Base-by-base conservation (phyloP, 2,113 vertebrate genomes). In the Hippocampus guttulatus region DNA sequence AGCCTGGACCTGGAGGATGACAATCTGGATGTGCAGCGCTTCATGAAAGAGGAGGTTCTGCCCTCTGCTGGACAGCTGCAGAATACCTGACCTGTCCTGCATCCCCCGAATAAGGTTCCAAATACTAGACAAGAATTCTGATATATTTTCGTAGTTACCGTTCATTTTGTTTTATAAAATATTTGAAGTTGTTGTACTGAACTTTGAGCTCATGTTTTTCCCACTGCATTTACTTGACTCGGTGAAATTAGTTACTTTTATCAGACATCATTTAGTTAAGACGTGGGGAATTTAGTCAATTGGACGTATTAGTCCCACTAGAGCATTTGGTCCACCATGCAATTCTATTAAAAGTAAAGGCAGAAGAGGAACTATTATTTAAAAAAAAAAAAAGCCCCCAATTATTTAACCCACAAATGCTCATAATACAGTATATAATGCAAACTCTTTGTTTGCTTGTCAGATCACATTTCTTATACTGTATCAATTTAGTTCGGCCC, bases 1-100 rank as follows among this genome's bases (percentile, higher is more conserved):
- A 69, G 75, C 73, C 83, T 98, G n/a, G 91, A 98, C 81, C 91
- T 98, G 72, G 94, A 96, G 2, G 93, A 98, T 81, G 88, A 93
- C 60, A 72, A 80, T 0, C 25, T 94, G 67, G 92, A 98, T 69
- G 81, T 96, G 77, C 89, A 93, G 68, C 41, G 77, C 33, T 98
- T 95, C 82, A 86, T 98, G 90, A 90, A 73, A 73, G 90, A 94
- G 63, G 93, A 95, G n/a, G 84, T 98, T 55, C 84, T 95, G 80
- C 88, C 92, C 69, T 92, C 89, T 54, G 92, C 90, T 84, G 83
- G 90, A 55, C 81, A 89, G 67, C 38, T 91, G 72, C 78, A 92
- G 64, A 94, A 80, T 65, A 81, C 38, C 74, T 82, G 57, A 85
- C 16, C 55, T 8, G 8, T 52, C 67, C 7, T 11, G 49, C 15